A percentile compares a stretch with the other conserved stretches of the same genome.
Conservation (phyloP, 2,797 vertebrate genomes). For the Falco peregrinus region DNA sequence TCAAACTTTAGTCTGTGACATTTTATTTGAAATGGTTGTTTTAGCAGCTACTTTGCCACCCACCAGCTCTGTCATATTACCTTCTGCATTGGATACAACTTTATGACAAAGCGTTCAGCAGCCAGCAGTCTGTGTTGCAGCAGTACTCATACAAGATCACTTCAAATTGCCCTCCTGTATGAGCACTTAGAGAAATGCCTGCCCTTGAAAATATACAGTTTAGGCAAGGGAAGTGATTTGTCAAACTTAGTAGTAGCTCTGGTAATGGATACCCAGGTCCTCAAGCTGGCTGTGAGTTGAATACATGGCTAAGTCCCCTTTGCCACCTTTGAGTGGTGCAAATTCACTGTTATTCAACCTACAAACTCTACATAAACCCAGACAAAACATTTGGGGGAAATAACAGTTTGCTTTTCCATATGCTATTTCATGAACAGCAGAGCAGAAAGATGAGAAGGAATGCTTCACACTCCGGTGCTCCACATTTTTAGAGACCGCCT, state of each 20-base stretch:
- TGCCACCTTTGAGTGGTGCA: not conserved
- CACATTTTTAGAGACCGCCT: not conserved
- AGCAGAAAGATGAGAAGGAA: not conserved
- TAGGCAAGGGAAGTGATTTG: not conserved
- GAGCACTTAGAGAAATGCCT: not conserved
- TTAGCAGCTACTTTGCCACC: not conserved
- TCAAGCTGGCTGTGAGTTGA: not conserved
- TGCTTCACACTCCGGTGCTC: not conserved
- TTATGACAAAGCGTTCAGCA: not conserved
- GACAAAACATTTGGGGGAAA: not conserved
- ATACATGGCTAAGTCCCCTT: not conserved
- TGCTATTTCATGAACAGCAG: not conserved
- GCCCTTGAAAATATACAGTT: not conserved
- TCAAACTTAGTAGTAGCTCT: not conserved
- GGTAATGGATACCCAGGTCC: not conserved
- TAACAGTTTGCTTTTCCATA: not conserved
- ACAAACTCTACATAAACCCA: not conserved
- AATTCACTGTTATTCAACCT: not conserved
- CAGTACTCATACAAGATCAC: not conserved
- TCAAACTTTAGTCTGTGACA: not conserved
- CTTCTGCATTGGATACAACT: accelerated
- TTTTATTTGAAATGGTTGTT: not conserved
- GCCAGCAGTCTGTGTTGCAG: not conserved
- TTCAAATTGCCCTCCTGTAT: not conserved
- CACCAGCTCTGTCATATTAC: not conserved